Evolutionary conservation across 1,140 invertebrate genomes (phyloP), one percentile per base, ranked within the genome.

Genomic region (Anoplolepis gracilipes): DNA sequence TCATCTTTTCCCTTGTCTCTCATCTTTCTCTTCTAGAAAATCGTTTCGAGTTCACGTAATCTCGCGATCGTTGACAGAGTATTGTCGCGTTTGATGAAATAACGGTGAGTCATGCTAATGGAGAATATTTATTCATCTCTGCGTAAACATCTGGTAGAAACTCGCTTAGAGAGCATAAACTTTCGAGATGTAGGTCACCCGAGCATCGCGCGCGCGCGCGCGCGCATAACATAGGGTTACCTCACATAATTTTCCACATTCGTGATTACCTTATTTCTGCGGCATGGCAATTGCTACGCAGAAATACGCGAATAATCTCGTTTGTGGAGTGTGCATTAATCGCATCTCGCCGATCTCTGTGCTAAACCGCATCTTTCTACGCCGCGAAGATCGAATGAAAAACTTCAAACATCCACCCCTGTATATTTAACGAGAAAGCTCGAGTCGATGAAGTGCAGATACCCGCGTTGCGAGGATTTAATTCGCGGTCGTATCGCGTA

Each of bases 401-500:
- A 85, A 39, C 61, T 19, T 57, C 33, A 79, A 84, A 85, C 85
- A 67, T 88, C 7, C 39, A 49, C 49, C 19, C 65, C 28, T 67
- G 69, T 42, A 49, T 49, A 73, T 85, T 85, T 64, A 85, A 79
- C 73, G 62, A 61, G 61, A 49, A 57, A 88, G 57, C 59, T 57
- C 69, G 33, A 77, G 49, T 82, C 64, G 88, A 88, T 82, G 87
- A 88, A 76, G 62, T 84, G 33, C 8, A 65, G 87, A 86, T 88
- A 88, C 55, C 53, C 28, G 57, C 53, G 53, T 77, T 30, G 69
- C 79, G 53, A 85, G 85, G 89, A 84, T 91, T 89, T 87, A 91
- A 89, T 75, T 33, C 49, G 57, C 82, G 90, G 90, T 91, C 89
- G 88, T 65, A 85, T 87, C 88, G 85, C 33, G 81, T 87, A 91